Percentiles rank a stretch among this genome's conserved stretches.
phyloP scores from a whole-genome alignment of 2,888 invertebrate genomes.

The Aphelenchoides bicaudatus region DNA sequence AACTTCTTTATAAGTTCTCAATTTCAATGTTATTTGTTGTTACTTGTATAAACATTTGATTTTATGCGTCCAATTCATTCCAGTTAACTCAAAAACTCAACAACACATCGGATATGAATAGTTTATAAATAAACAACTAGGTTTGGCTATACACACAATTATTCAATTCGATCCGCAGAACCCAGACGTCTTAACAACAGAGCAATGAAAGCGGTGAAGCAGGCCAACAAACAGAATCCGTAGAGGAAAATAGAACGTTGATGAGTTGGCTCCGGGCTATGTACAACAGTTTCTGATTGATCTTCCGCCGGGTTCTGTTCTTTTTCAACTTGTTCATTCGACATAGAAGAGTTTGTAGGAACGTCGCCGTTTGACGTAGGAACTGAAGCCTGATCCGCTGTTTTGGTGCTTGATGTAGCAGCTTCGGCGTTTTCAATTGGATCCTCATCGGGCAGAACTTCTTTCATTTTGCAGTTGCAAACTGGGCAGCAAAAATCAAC shows the following conservation, averaged over 20 bases:
- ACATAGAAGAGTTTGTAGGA: neutral
- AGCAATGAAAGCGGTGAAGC: constrained; percentile 4
- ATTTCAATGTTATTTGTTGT: too few species aligned
- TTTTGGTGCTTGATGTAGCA: constrained; percentile 1
- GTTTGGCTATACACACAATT: too few species aligned
- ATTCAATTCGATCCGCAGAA: too few species aligned
- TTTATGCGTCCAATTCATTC: too few species aligned
- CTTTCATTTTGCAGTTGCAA: constrained; percentile 29
- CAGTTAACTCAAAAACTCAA: too few species aligned
- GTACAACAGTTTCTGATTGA: neutral
- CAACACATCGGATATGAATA: too few species aligned
- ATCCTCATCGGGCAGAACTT: constrained; percentile 24
- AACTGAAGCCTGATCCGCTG: neutral
- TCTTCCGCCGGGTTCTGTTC: neutral
- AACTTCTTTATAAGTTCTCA: too few species aligned
- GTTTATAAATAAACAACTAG: too few species aligned
- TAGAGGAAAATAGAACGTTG: too few species aligned
- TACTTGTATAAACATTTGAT: too few species aligned
- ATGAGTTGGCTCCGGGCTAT: neutral
- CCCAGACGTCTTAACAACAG: constrained; percentile 6
- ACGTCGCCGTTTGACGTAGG: neutral
- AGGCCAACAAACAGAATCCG: constrained; percentile 4
- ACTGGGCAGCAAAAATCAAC: constrained; percentile 32
- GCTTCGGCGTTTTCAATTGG: neutral
- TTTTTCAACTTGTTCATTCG: too few species aligned